phyloP scores from a whole-genome alignment of 2,797 vertebrate species.

The Mergus octosetaceus region DNA sequence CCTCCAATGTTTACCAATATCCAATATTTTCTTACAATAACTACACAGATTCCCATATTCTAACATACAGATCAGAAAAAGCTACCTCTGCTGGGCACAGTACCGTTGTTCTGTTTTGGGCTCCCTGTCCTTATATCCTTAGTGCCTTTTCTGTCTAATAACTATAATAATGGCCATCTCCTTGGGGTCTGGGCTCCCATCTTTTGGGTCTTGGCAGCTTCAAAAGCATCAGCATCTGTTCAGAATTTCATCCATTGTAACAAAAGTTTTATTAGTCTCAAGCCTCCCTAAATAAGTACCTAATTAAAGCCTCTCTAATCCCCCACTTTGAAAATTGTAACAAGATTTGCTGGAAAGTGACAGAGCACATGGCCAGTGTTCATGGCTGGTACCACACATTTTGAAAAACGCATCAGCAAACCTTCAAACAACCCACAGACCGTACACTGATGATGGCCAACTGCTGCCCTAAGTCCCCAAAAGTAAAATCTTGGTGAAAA shows the following conservation, averaged over 20 bases:
- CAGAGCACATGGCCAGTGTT: not conserved
- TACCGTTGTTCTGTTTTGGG: not conserved
- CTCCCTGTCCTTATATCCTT: not conserved
- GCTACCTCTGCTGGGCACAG: not conserved
- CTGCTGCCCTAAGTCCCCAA: not conserved
- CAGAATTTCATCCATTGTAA: constrained; percentile 31
- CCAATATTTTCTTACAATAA: not conserved
- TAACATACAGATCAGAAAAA: not conserved
- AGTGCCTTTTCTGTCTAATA: not conserved
- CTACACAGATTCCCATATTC: not conserved
- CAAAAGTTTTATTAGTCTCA: constrained; percentile 24
- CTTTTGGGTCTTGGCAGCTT: constrained; percentile 21
- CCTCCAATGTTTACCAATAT: not conserved
- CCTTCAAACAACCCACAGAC: not conserved
- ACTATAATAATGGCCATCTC: not conserved
- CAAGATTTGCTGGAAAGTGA: constrained; percentile 5
- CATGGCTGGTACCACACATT: accelerated
- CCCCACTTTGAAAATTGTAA: constrained; percentile 26
- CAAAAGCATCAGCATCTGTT: constrained; percentile 50
- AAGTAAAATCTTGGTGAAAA: not conserved
- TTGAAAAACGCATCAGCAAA: not conserved
- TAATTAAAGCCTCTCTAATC: constrained; percentile 47
- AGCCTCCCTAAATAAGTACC: not conserved
- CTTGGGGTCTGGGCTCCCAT: not conserved
- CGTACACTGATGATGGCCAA: not conserved